Evolutionary conservation across 2,888 invertebrate species (phyloP).

Genomic region (Phasia obesa): DNA sequence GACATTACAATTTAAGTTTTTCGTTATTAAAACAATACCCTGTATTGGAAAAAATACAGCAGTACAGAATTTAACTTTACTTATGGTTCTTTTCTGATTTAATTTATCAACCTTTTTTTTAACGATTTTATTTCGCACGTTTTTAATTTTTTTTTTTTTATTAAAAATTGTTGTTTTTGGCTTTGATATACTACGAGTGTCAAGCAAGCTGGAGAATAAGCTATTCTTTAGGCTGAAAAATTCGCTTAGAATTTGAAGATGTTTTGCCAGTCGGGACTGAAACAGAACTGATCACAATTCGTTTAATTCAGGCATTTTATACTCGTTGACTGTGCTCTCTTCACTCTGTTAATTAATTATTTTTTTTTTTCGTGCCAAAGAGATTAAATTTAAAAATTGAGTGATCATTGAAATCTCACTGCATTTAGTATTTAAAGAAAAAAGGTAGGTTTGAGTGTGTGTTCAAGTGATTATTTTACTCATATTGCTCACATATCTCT

Average conservation of each 20-base stretch:
- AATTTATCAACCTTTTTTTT: constrained; percentile 29
- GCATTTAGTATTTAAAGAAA: constrained; percentile 14
- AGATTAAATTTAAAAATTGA: constrained; percentile 23
- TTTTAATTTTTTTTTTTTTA: constrained; percentile 12
- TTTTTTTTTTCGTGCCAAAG: constrained; percentile 15
- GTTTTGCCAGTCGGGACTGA: constrained; percentile 68
- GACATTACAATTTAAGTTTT: constrained; percentile 68
- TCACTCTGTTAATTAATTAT: constrained; percentile 16
- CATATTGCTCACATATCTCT: constrained; percentile 46
- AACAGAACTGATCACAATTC: constrained; percentile 67
- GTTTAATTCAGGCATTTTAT: constrained; percentile 60
- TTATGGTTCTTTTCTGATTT: constrained; percentile 28
- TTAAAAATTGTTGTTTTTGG: constrained; percentile 12
- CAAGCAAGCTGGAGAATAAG: constrained; percentile 23
- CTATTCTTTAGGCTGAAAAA: constrained; percentile 2
- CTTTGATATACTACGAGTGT: constrained; percentile 24
- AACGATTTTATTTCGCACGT: constrained; percentile 34
- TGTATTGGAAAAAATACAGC: constrained; percentile 43
- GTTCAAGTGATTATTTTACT: constrained; percentile 45
- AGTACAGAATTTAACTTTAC: constrained; percentile 18
- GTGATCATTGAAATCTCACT: constrained; percentile 42
- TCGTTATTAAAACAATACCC: constrained; percentile 27
- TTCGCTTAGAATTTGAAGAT: constrained; percentile 17
- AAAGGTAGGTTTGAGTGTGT: constrained; percentile 36
- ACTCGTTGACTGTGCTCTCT: constrained; percentile 43